These are phyloP conservation scores for Lepeophtheirus nordmannii DNA, from an alignment of 2,888 invertebrate genomes.

Conservation along the genomic window DNA sequence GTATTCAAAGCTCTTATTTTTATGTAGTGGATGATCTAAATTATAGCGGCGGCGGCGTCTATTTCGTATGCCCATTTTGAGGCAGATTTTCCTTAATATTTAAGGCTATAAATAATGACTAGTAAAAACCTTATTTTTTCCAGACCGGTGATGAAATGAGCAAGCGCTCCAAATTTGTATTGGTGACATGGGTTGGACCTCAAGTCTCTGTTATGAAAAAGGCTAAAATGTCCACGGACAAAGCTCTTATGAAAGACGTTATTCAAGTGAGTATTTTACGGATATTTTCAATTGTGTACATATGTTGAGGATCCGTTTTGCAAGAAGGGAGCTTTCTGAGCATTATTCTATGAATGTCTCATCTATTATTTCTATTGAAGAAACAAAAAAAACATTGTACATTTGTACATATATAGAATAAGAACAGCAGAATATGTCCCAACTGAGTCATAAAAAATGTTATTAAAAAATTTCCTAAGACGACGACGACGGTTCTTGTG, in stretches of 20 bases:
- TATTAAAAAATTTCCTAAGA: neutral
- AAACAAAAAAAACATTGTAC: too few species aligned
- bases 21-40: too few species aligned
- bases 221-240: slow-evolving; percentile 67
- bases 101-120: neutral
- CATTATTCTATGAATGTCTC: neutral
- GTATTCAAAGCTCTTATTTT: too few species aligned
- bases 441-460: neutral
- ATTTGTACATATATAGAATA: neutral
- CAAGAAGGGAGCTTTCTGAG: neutral
- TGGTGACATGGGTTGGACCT: slow-evolving; percentile 60
- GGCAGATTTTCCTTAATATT: too few species aligned
- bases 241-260: slow-evolving; percentile 57
- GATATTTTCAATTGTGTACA: neutral
- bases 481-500: too few species aligned
- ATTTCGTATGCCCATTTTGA: too few species aligned
- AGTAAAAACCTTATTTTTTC: slow-evolving; percentile 35
- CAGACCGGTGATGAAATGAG: slow-evolving; percentile 70
- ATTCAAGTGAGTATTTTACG: slow-evolving; percentile 42
- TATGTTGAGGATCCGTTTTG: too few species aligned
- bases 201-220: slow-evolving; percentile 57
- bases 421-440: neutral
- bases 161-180: slow-evolving; percentile 59
- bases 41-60: too few species aligned
- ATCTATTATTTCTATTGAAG: neutral